Evolutionary conservation across 2,113 vertebrate genomes (phyloP).

Genomic region (Ellobius talpinus): DNA sequence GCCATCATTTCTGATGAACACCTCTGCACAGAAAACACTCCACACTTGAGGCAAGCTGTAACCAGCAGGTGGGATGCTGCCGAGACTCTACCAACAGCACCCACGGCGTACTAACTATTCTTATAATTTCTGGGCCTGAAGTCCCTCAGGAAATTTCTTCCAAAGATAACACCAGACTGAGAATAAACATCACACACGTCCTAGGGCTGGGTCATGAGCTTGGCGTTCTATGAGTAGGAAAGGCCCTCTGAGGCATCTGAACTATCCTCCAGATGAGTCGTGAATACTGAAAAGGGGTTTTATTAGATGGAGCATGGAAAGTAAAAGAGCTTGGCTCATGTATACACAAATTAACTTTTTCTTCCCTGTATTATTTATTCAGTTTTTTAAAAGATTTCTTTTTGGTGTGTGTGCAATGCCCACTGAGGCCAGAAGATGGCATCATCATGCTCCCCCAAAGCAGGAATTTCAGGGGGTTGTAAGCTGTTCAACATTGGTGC

Average conservation of each 20-base stretch:
- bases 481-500: neutral
- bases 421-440: neutral
- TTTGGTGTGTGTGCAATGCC: neutral
- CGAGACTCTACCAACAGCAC: neutral
- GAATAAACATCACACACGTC: neutral
- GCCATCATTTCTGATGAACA: neutral
- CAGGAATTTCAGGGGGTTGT: neutral
- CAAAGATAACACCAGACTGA: conserved; percentile 16
- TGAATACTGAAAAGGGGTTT: neutral
- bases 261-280: neutral
- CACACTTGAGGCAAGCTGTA: neutral
- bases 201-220: neutral
- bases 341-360: neutral
- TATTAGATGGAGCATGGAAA: neutral
- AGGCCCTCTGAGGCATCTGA: neutral
- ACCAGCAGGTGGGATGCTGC: neutral
- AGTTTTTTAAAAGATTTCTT: too few species aligned
- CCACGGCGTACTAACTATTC: neutral
- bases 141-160: conserved; percentile 17
- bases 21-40: neutral
- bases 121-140: neutral
- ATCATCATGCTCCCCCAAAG: neutral
- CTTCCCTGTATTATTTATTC: neutral
- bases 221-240: neutral
- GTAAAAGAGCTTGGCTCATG: neutral